Evolutionary conservation across 2,888 invertebrate species (phyloP).

Genomic region (Phalangium opilio): DNA sequence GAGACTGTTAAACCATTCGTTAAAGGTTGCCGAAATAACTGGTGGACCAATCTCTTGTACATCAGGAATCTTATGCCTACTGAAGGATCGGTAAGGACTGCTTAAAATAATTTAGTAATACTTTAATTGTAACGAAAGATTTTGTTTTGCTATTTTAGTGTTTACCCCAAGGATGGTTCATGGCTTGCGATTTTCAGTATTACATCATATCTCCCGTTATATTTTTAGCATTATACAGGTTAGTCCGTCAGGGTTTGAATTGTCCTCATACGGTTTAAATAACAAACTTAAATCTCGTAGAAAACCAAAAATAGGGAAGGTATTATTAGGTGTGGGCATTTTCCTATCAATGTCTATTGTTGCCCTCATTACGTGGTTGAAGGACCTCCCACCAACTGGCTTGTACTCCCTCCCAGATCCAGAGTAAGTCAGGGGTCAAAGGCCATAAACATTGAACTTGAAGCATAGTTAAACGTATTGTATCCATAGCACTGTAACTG

Average conservation of each 20-base stretch:
- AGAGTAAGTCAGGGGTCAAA: slow-evolving; percentile 7
- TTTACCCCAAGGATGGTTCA: slow-evolving; percentile 17
- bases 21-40: slow-evolving; percentile 13
- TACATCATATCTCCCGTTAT: slow-evolving; percentile 16
- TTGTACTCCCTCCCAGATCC: slow-evolving; percentile 15
- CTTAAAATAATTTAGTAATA: too few relatives aligned
- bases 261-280: background rate
- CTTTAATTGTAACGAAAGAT: too few relatives aligned
- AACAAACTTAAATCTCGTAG: slow-evolving; percentile 3
- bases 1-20: slow-evolving; percentile 16
- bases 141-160: slow-evolving; percentile 7
- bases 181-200: slow-evolving; percentile 17
- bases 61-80: slow-evolving; percentile 14
- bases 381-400: slow-evolving; percentile 13
- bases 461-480: background rate
- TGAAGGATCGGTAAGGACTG: slow-evolving; percentile 9
- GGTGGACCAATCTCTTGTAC: slow-evolving; percentile 19
- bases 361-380: slow-evolving; percentile 14
- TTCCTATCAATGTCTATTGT: slow-evolving; percentile 11
- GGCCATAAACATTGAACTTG: too few relatives aligned
- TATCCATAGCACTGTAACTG: slow-evolving; percentile 12
- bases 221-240: slow-evolving; percentile 15
- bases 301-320: slow-evolving; percentile 11
- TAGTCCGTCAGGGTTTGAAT: background rate
- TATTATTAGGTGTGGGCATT: slow-evolving; percentile 12